These are phyloP conservation scores for Oryzias dopingdopingensis DNA, from an alignment of 2,797 vertebrate genomes.

Conservation along the genomic window DNA sequence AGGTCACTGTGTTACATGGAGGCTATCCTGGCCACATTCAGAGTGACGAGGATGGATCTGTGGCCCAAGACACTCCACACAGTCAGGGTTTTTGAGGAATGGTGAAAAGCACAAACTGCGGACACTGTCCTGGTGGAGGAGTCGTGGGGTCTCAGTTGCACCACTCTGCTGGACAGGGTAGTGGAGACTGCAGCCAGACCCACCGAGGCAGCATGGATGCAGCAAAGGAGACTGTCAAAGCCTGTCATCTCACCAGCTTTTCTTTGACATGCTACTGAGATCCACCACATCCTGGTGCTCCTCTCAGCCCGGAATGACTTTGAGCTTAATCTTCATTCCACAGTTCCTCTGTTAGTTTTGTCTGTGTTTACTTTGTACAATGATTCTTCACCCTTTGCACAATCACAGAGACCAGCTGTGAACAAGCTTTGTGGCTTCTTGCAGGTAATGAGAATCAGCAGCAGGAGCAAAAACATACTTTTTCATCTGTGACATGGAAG, in stretches of 20 bases:
- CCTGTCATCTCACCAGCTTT: constrained; percentile 7
- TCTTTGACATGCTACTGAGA: constrained; percentile 21
- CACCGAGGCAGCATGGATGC: too few relatives aligned
- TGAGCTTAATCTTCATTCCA: neutral
- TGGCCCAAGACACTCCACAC: too few relatives aligned
- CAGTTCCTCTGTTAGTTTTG: neutral
- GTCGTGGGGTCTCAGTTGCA: too few relatives aligned
- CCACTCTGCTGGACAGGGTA: too few relatives aligned
- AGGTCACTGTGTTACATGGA: too few relatives aligned
- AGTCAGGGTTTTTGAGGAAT: too few relatives aligned
- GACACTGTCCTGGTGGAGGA: too few relatives aligned
- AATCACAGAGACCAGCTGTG: constrained; percentile 29
- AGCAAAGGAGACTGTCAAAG: neutral
- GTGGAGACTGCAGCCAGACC: too few relatives aligned
- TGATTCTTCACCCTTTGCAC: constrained; percentile 15
- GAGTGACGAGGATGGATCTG: too few relatives aligned
- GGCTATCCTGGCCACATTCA: too few relatives aligned
- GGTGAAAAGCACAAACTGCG: too few relatives aligned
- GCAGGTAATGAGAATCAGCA: constrained; percentile 47
- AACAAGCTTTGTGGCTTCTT: constrained; percentile 31
- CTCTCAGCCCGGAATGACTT: constrained; percentile 8
- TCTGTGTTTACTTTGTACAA: constrained; percentile 22
- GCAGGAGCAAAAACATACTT: constrained; percentile 16
- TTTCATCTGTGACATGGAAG: constrained; percentile 20
- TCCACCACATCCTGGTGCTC: constrained; percentile 22